Evolutionary conservation across 2,888 invertebrate species (phyloP).

Genomic region (Dryobotodes eremita): DNA sequence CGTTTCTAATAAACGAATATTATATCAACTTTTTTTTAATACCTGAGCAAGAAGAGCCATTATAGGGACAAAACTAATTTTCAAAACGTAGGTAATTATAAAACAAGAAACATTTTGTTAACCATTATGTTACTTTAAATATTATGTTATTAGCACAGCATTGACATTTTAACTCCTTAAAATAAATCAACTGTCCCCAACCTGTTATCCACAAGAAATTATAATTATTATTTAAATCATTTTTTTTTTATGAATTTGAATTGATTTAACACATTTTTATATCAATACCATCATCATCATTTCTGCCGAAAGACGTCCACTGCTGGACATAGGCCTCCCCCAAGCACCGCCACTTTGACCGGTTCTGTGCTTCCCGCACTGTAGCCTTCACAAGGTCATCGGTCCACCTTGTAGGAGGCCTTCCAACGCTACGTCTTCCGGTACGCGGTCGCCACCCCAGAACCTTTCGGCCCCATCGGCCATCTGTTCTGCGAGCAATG

Average conservation of each 20-base stretch:
- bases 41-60: not conserved
- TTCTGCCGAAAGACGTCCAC: too few relatives aligned
- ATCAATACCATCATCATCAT: too few relatives aligned
- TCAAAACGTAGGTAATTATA: not conserved
- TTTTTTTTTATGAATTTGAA: not conserved
- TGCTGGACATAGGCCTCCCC: too few relatives aligned
- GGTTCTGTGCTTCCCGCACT: too few relatives aligned
- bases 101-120: slow-evolving; percentile 20
- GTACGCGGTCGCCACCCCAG: too few relatives aligned
- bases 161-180: slow-evolving; percentile 72
- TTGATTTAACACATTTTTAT: not conserved
- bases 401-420: too few relatives aligned
- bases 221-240: not conserved
- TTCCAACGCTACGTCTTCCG: too few relatives aligned
- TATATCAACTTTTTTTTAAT: not conserved
- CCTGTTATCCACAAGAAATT: not conserved
- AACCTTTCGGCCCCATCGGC: too few relatives aligned
- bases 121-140: slow-evolving; percentile 74
- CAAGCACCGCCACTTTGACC: too few relatives aligned
- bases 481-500: too few relatives aligned
- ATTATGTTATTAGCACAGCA: slow-evolving; percentile 84
- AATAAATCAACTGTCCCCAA: slow-evolving; percentile 17
- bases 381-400: too few relatives aligned
- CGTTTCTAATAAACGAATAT: not conserved
- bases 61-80: not conserved